A percentile compares a stretch with the other conserved stretches of the same genome.
Conservation (phyloP, 2,888 invertebrate species). For the Caenorhabditis auriculariae region DNA sequence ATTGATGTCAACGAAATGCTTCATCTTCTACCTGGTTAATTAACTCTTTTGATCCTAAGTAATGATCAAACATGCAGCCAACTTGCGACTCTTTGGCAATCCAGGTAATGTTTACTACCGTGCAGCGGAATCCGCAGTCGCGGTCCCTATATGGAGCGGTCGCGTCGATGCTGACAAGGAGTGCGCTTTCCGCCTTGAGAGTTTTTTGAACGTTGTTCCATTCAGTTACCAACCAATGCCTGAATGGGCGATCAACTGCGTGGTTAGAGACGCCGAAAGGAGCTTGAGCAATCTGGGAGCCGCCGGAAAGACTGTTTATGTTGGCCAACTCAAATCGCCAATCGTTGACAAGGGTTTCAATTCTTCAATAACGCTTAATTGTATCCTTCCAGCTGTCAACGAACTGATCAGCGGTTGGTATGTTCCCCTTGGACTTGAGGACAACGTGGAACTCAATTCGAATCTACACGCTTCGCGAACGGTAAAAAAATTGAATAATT, state of each 20-base stretch:
- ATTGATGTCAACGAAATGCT: no score
- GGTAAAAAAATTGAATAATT: slow-evolving; percentile 1
- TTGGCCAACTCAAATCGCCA: slow-evolving; percentile 4
- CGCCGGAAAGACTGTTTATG: slow-evolving; percentile 12
- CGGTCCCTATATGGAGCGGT: no score
- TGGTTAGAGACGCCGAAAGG: slow-evolving; percentile 1
- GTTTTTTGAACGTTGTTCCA: no score
- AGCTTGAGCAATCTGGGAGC: slow-evolving; percentile 25
- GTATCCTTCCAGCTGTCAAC: slow-evolving; percentile 13
- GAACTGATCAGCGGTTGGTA: slow-evolving; percentile 15
- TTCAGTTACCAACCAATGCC: slow-evolving; percentile 26
- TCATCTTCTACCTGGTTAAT: no score
- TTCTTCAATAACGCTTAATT: not conserved
- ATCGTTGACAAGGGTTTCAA: slow-evolving; percentile 4
- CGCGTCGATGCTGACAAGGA: no score
- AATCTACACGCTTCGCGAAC: slow-evolving; percentile 11
- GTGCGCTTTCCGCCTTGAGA: no score
- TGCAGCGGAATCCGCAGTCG: no score
- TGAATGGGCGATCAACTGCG: slow-evolving; percentile 8
- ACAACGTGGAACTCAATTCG: slow-evolving; percentile 14
- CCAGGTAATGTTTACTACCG: no score
- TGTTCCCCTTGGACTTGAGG: slow-evolving; percentile 13
- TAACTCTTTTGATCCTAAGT: no score
- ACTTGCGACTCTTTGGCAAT: no score
- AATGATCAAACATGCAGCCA: no score